Evolutionary conservation across 2,113 vertebrate species (phyloP).

Genomic region (Cyanoderma ruficeps): DNA sequence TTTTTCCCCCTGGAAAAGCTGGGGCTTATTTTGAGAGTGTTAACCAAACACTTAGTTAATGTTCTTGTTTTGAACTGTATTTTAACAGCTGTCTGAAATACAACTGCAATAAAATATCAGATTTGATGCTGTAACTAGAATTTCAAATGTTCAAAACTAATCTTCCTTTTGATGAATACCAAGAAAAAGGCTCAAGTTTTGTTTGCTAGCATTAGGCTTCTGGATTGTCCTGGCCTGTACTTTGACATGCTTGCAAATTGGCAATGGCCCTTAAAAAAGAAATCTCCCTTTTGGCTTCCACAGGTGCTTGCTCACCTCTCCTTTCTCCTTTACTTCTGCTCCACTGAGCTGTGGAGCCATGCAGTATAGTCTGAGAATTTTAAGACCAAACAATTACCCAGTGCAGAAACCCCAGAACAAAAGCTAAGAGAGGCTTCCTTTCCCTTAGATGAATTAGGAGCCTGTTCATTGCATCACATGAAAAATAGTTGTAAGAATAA

Average conservation of each 20-base stretch:
- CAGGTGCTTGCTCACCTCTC: neutral
- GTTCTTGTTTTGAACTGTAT: neutral
- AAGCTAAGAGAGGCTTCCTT: neutral
- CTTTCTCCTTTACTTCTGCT: neutral
- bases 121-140: neutral
- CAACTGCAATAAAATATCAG: neutral
- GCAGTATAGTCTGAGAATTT: neutral
- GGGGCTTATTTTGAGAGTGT: neutral
- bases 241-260: neutral
- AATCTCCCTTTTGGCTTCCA: neutral
- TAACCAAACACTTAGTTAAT: neutral
- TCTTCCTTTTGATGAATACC: neutral
- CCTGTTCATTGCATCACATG: neutral
- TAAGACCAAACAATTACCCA: neutral
- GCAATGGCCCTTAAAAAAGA: neutral
- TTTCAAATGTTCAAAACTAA: neutral
- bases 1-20: neutral
- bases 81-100: neutral
- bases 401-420: neutral
- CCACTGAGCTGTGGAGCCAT: neutral
- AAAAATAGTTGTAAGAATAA: neutral
- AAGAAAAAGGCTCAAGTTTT: neutral
- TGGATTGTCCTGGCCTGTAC: neutral
- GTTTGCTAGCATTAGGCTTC: accelerated
- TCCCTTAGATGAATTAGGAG: neutral